These are phyloP conservation scores for Sialia sialis DNA, from an alignment of 2,113 vertebrate species.

Conservation along the genomic window DNA sequence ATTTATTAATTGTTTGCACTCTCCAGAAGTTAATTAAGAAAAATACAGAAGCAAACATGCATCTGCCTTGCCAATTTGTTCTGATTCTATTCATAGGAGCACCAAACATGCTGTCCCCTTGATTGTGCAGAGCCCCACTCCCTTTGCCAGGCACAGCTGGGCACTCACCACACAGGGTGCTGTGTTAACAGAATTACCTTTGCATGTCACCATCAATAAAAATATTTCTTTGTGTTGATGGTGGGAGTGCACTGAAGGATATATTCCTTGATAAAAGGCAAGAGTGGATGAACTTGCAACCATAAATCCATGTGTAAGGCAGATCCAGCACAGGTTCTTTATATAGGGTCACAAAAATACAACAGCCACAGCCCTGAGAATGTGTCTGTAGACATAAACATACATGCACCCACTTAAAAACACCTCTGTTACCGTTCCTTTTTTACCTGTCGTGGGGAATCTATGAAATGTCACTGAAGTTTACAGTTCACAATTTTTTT, in stretches of 20 bases:
- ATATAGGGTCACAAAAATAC: not conserved
- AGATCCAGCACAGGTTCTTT: not conserved
- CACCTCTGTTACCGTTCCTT: not conserved
- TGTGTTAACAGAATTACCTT: not conserved
- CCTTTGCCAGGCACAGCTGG: not conserved
- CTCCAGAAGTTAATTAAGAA: slow-evolving; percentile 2
- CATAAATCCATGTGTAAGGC: not conserved
- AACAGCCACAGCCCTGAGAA: not conserved
- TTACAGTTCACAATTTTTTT: not conserved
- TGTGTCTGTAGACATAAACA: not conserved
- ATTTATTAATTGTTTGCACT: not conserved
- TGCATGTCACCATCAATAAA: not conserved
- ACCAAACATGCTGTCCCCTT: not conserved
- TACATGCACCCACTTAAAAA: not conserved
- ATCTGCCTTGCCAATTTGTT: not conserved
- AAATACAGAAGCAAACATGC: not conserved
- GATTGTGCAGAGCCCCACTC: not conserved
- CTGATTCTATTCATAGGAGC: not conserved
- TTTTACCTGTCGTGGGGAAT: not conserved
- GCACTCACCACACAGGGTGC: not conserved
- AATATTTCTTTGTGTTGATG: not conserved
- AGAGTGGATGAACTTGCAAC: not conserved
- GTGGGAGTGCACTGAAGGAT: not conserved
- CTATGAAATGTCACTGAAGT: not conserved
- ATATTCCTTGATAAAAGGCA: not conserved